Base-by-base conservation (phyloP, 2,113 vertebrate species). In the Terrapene triunguis region DNA sequence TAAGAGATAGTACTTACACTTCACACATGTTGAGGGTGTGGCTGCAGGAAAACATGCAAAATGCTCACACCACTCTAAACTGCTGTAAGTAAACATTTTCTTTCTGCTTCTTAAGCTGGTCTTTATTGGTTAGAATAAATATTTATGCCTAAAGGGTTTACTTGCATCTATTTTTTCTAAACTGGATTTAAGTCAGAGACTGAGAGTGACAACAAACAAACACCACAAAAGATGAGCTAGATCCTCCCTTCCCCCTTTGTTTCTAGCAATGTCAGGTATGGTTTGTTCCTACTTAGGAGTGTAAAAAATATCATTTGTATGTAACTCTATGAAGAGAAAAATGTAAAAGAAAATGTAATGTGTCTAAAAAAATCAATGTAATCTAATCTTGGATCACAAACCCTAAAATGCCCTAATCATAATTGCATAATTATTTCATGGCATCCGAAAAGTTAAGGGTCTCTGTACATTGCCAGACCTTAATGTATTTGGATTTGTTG, bases 21-120 rank as follows among this genome's bases (percentile, higher is more conserved):
- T 25, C 24, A 78, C 1, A 4, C 2, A 10, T 0, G 0, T 50
- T 19, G 29, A 25, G 47, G 42, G 13, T 44, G 13, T 78, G 42
- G 13, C 44, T 88, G 12, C 50, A 74, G 76, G 47, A 91, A 42
- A 50, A 35, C 25, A 29, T 78, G 4, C 3, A 87, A 69, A 94
- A 93, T 74, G 10, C 0, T 78, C 78, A 65, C 14, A 80, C 0
- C 10, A 47, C 10, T 72, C 16, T 47, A 90, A 65, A 35, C 79
- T 2, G 19, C 4, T 69, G 2, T 50, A 88, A 4, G 1, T 55
- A 89, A 93, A 50, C 29, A 4, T 93, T 84, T 83, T 82, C 4
- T 44, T 92, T 96, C 85, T 83, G 1, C 2, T 79, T 5, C 3
- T 89, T 85, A 25, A 85, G 6, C 10, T 59, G 35, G 2, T 10